A percentile compares a stretch with the other conserved stretches of the same genome.
These are phyloP conservation scores for Sinocyclocheilus maitianheensis DNA, from an alignment of 2,113 vertebrate species.

Conservation along the genomic window DNA sequence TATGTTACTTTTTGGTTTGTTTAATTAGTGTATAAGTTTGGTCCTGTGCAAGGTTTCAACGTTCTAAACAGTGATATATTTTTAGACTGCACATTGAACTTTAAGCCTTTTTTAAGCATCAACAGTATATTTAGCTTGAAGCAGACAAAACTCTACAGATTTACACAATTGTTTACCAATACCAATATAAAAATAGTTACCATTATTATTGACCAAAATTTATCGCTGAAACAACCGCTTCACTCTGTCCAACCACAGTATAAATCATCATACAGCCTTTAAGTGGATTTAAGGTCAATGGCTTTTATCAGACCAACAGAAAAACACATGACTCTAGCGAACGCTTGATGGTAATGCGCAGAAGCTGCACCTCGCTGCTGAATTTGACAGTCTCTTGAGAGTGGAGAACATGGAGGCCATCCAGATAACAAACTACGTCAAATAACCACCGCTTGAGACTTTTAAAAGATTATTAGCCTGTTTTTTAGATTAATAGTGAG, in stretches of 20 bases:
- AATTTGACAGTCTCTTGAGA: slow-evolving; percentile 53
- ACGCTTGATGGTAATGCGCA: neutral
- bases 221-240: neutral
- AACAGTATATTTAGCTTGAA: neutral
- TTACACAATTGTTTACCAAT: neutral
- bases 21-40: neutral
- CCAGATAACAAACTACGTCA: slow-evolving; percentile 18
- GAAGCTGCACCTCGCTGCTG: slow-evolving; percentile 47
- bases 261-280: neutral
- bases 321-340: neutral
- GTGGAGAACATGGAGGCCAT: slow-evolving; percentile 18
- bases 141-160: neutral
- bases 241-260: neutral
- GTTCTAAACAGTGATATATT: neutral
- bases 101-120: neutral
- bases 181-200: neutral
- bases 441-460: neutral
- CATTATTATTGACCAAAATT: neutral
- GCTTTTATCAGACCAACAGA: neutral
- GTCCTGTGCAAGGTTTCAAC: neutral
- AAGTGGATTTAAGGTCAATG: neutral
- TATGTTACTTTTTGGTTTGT: neutral
- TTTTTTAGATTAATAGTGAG: neutral
- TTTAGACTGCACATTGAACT: neutral
- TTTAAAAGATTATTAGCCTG: neutral